Percentiles rank a stretch among this genome's conserved stretches.
Conservation (phyloP, 2,797 vertebrate genomes). For the Gymnocypris eckloni region DNA sequence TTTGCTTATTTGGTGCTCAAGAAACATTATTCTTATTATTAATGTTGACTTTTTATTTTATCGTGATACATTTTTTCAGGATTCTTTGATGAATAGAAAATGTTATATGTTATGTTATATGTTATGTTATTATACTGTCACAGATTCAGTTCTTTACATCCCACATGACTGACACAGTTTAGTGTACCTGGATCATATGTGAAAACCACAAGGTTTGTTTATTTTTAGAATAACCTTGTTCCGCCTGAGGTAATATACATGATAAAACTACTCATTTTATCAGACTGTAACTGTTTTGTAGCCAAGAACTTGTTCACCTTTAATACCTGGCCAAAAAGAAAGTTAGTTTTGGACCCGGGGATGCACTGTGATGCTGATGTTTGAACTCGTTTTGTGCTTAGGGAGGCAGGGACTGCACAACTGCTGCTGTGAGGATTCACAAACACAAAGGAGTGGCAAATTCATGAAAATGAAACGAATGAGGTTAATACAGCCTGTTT, state of each 20-base stretch:
- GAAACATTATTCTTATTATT: neutral
- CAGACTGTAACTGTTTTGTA: neutral
- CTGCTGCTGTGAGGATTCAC: constrained; percentile 38
- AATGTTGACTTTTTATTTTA: neutral
- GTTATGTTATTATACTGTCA: too few species aligned
- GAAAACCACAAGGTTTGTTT: neutral
- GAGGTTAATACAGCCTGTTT: constrained; percentile 58
- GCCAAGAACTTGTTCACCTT: constrained; percentile 12
- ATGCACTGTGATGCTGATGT: constrained; percentile 22
- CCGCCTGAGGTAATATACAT: neutral
- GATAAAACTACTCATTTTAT: neutral
- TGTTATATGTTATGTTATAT: too few species aligned
- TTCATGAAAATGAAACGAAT: constrained; percentile 52
- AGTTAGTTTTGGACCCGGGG: neutral
- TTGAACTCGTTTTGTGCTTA: constrained; percentile 20
- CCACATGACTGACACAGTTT: neutral
- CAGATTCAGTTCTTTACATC: neutral
- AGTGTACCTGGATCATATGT: neutral
- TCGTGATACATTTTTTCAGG: neutral
- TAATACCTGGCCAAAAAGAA: constrained; percentile 25
- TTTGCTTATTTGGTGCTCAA: neutral
- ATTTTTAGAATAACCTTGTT: constrained; percentile 9
- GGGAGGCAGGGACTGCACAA: constrained; percentile 43
- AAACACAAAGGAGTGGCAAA: constrained; percentile 48
- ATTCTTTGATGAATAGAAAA: too few species aligned